A percentile compares a stretch with the other conserved stretches of the same genome.
These are phyloP conservation scores for Chaetops frenatus DNA, from an alignment of 2,113 vertebrate species.

Conservation along the genomic window DNA sequence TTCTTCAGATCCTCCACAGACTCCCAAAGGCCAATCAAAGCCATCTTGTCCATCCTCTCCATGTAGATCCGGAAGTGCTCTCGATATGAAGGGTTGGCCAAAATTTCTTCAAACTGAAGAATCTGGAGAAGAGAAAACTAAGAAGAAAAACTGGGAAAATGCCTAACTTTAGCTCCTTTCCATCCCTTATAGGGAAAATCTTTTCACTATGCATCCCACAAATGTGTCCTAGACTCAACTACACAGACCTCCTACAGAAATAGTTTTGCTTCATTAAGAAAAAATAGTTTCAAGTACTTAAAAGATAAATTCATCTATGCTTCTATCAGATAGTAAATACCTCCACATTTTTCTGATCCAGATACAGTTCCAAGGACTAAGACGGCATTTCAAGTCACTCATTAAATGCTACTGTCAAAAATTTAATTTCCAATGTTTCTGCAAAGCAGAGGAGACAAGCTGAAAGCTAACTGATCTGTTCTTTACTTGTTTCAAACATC, in stretches of 20 bases:
- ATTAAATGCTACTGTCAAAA: neutral
- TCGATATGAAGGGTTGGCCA: constrained; percentile 82
- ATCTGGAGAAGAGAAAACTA: constrained; percentile 72
- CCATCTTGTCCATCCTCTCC: constrained; percentile 89
- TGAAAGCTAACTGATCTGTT: neutral
- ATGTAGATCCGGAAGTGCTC: constrained; percentile 90
- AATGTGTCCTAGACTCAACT: neutral
- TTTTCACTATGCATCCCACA: neutral
- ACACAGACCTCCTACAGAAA: neutral
- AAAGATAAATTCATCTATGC: neutral
- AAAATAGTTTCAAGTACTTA: neutral
- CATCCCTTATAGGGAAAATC: neutral
- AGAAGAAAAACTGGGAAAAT: neutral
- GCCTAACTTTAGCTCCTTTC: neutral
- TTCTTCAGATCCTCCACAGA: constrained; percentile 90
- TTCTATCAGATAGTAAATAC: neutral
- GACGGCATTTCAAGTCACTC: neutral
- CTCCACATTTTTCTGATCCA: neutral
- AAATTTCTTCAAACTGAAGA: constrained; percentile 95
- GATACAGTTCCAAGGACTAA: neutral
- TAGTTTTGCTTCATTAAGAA: neutral
- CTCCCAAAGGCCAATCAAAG: constrained; percentile 91
- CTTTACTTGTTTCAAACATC: neutral
- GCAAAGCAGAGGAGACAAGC: neutral
- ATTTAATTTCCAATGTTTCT: neutral